Percentiles rank a stretch among this genome's conserved stretches.
phyloP scores from a whole-genome alignment of 2,888 invertebrate species.

The Temnothorax rugatulus region DNA sequence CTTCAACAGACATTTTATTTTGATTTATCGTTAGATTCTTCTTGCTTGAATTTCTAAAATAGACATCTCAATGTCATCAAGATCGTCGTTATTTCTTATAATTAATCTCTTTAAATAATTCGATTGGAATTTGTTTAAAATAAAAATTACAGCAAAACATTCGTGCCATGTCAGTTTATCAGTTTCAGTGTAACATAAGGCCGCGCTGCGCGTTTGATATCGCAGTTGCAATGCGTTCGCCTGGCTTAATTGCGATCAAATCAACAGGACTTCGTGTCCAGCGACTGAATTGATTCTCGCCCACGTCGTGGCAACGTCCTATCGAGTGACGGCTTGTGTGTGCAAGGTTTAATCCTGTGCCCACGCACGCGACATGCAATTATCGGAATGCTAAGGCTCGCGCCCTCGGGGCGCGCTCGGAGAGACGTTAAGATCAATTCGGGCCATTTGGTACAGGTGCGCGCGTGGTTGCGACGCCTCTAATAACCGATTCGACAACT shows the following conservation, averaged over 20 bases:
- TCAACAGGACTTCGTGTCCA: conserved; percentile 24
- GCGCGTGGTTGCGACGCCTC: conserved; percentile 49
- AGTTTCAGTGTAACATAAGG: not conserved
- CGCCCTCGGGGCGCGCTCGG: conserved; percentile 23
- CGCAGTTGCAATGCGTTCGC: not conserved
- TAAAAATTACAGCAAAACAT: not conserved
- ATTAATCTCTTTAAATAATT: not conserved
- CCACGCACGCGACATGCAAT: conserved; percentile 60
- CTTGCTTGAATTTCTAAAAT: not conserved
- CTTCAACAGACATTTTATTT: not conserved
- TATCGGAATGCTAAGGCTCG: conserved; percentile 52
- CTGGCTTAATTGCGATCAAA: conserved; percentile 26
- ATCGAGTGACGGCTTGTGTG: conserved; percentile 28
- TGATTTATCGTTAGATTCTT: not conserved
- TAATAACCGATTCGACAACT: conserved; percentile 58
- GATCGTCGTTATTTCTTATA: not conserved
- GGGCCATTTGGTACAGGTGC: conserved; percentile 55
- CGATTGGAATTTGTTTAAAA: not conserved
- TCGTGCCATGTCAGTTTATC: not conserved
- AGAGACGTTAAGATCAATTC: conserved; percentile 66
- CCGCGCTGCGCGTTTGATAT: conserved; percentile 1
- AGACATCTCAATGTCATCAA: not conserved
- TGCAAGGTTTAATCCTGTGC: conserved; percentile 55
- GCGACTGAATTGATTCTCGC: conserved; percentile 43
- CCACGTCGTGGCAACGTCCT: conserved; percentile 59